Base-by-base conservation (phyloP, 2,797 vertebrate genomes). In the Chelon auratus region DNA sequence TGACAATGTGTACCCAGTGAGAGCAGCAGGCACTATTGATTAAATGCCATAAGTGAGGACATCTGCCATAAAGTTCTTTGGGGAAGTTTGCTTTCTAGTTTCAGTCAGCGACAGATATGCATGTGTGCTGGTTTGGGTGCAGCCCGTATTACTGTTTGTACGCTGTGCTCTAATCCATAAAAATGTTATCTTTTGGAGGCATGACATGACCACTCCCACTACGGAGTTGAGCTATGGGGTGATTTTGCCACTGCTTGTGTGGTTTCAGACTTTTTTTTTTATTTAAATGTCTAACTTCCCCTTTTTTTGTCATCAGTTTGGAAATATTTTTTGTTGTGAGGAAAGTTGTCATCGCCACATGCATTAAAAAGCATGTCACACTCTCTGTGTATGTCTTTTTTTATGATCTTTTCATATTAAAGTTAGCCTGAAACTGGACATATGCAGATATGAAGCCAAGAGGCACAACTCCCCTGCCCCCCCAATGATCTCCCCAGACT, bases 101-200 rank as follows among this genome's bases (percentile, higher is more conserved):
- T 36, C 40, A 9, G 9, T 56, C 55, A 9, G 53, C 60, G n/a
- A 7, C 10, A 68, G 20, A 62, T 26, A n/a, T 30, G 45, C 17
- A 60, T 22, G 20, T 66, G 50, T 71, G 62, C 79, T 73, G 69
- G 59, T 68, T 42, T 56, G 22, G 9, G 9, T 48, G 45, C 58
- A 67, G 62, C 50, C 2, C 51, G 22, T 57, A 51, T 74, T 39
- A 71, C 53, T 58, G 48, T 81, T 74, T 71, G 69, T 50, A 77
- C 59, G 60, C 9, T 9, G 1, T 51, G 57, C 76, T 72, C 47
- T 55, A 47, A 67, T 70, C 71, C 72, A 72, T 70, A 60, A 60
- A 77, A 73, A 58, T 48, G 65, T 91, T 89, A 84, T 91, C 84
- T 92, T 53, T 45, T 30, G 52, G 33, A 8, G 54, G 60, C 80